Evolutionary conservation across 2,797 vertebrate genomes (phyloP).

Genomic region (Tiaroga cobitis): DNA sequence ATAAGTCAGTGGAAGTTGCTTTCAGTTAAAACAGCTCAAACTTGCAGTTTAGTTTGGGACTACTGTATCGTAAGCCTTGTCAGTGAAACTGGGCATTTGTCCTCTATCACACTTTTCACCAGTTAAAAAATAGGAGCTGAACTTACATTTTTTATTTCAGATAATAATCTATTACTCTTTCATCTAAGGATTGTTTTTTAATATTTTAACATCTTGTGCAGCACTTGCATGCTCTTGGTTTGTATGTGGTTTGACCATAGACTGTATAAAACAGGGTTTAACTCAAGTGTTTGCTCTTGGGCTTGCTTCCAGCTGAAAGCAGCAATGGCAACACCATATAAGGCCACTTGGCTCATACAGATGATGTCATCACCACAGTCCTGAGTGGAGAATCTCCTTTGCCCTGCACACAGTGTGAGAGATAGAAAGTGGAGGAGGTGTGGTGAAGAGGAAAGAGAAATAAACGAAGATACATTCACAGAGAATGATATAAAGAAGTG

Average conservation of each 20-base stretch:
- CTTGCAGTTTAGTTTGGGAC: too few relatives aligned
- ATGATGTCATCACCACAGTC: conserved; percentile 78
- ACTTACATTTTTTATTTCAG: not conserved
- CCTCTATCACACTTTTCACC: not conserved
- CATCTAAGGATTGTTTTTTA: not conserved
- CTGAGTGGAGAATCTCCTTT: conserved; percentile 62
- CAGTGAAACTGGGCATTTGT: too few relatives aligned
- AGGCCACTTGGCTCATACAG: conserved; percentile 72
- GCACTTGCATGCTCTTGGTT: not conserved
- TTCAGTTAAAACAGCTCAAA: too few relatives aligned
- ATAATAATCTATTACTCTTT: not conserved
- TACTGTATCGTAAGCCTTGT: too few relatives aligned
- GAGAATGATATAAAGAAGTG: conserved; percentile 28
- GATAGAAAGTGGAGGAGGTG: conserved; percentile 25
- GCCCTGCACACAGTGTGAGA: conserved; percentile 35
- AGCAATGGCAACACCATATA: conserved; percentile 69
- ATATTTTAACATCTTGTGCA: not conserved
- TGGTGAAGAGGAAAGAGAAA: conserved; percentile 30
- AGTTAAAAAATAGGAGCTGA: not conserved
- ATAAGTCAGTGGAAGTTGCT: too few relatives aligned
- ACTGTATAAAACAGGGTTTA: not conserved
- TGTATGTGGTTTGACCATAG: not conserved
- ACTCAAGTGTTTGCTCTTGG: not conserved
- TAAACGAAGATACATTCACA: conserved; percentile 47
- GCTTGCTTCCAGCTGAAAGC: conserved; percentile 39